phyloP scores from a whole-genome alignment of 2,888 invertebrate genomes.

The Eustalomyia histrio region DNA sequence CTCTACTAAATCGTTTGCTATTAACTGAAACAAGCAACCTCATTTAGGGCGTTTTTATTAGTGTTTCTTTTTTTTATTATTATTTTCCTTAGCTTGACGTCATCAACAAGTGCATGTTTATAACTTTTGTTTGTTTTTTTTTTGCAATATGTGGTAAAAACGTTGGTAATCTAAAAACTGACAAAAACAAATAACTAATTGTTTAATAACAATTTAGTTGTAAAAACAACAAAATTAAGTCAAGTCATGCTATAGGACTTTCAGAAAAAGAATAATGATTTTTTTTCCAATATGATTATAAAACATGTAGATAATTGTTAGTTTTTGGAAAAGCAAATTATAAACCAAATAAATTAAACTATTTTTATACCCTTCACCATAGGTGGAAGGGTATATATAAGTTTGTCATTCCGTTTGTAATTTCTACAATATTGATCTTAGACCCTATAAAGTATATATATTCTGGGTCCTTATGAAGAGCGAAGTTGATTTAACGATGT shows the following conservation, averaged over 20 bases:
- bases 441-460: too few species aligned
- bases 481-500: too few species aligned
- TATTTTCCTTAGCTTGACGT: background rate
- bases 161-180: background rate
- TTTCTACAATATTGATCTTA: too few species aligned
- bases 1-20: background rate
- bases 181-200: slow-evolving; percentile 2
- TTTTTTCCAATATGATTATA: background rate
- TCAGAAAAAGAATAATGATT: background rate
- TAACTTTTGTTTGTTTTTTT: background rate
- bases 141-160: background rate
- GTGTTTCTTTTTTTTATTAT: background rate
- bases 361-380: too few species aligned
- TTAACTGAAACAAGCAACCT: background rate
- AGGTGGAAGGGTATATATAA: too few species aligned
- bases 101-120: slow-evolving; percentile 35
- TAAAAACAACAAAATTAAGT: slow-evolving; percentile 7
- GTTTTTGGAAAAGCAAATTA: background rate
- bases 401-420: too few species aligned
- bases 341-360: background rate
- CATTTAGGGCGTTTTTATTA: background rate
- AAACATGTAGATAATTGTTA: background rate
- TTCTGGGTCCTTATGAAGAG: too few species aligned
- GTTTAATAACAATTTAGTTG: slow-evolving; percentile 24
- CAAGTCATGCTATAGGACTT: slow-evolving; percentile 27